Base-by-base conservation (phyloP, 1,140 invertebrate species). In the Drosophila pachea region DNA sequence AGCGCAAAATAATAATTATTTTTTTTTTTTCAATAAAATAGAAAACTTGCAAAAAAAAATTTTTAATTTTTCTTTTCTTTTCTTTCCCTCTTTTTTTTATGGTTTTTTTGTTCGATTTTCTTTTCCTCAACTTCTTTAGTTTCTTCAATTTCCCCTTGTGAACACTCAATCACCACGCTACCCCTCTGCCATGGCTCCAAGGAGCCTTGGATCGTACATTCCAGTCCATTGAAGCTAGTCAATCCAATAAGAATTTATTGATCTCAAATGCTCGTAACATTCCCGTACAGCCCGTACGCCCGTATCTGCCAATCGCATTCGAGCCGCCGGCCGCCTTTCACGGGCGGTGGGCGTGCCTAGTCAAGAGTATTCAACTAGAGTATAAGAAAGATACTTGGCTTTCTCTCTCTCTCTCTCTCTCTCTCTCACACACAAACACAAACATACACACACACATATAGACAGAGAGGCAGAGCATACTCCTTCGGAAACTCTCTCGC, bases 21-120 rank as follows among this genome's bases (percentile, higher is more conserved):
- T 47, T 73, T n/a, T n/a, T n/a, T n/a, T 77, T 65, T 83, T 82
- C 74, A 82, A 82, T 83, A 82, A 83, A 82, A 79, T 82, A 82
- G 73, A 54, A 74, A 74, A 67, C 62, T 49, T 50, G 67, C 67
- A 54, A 61, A 74, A 76, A 67, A 55, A n/a, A n/a, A 66, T 83
- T 83, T 74, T 78, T 67, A 9, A 60, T 76, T 76, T 73, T 83
- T 62, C 50, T 83, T 73, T 75, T 61, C 35, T 64, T 60, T 43
- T 58, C 38, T 12, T 73, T 59, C 63, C 31, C 60, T 61, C 12
- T 8, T 42, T 42, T 42, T 14, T 42, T 42, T n/a, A 12, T 42
- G 38, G n/a, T 83, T 83, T 73, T 75, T 67, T 12, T 69, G 70
- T 76, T 73, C 75, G 61, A 50, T 78, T 72, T 74, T 60, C 32